Percentiles rank a stretch among this genome's conserved stretches.
These are phyloP conservation scores for Pseudorasbora parva DNA, from an alignment of 2,113 vertebrate genomes.

Conservation along the genomic window DNA sequence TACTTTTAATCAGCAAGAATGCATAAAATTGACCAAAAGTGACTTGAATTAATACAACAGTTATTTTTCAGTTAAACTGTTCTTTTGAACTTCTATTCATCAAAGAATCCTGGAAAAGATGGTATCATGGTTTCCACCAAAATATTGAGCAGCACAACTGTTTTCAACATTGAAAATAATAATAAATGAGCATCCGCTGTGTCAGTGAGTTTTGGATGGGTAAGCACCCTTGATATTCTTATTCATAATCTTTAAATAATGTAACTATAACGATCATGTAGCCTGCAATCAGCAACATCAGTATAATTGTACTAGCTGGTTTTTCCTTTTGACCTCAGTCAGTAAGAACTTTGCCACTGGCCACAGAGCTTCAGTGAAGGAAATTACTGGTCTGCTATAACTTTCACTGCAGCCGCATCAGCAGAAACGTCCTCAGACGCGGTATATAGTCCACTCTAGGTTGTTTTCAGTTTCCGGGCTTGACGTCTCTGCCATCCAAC, in stretches of 20 bases:
- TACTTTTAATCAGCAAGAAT: neutral
- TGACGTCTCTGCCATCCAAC: neutral
- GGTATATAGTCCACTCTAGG: neutral
- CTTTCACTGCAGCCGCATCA: slow-evolving; percentile 14
- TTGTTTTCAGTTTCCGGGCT: slow-evolving; percentile 2
- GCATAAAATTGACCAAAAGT: too few species aligned
- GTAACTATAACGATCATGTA: slow-evolving; percentile 9
- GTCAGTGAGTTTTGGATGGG: slow-evolving; percentile 4
- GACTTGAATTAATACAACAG: too few species aligned
- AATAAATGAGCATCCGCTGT: neutral
- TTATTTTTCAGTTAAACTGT: too few species aligned
- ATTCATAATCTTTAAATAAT: neutral
- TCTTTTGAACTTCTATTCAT: neutral
- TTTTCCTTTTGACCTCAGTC: slow-evolving; percentile 17
- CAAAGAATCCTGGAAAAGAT: neutral
- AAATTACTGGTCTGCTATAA: slow-evolving; percentile 33
- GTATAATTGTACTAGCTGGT: slow-evolving; percentile 9
- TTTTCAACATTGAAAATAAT: neutral
- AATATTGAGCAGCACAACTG: neutral
- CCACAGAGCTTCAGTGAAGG: neutral
- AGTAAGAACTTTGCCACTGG: slow-evolving; percentile 6
- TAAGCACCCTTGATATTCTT: neutral
- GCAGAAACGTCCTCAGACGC: neutral
- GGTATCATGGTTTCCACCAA: too few species aligned
- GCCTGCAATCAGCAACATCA: slow-evolving; percentile 5